phyloP scores from a whole-genome alignment of 2,113 vertebrate genomes.

The Tretioscincus oriximinensis region DNA sequence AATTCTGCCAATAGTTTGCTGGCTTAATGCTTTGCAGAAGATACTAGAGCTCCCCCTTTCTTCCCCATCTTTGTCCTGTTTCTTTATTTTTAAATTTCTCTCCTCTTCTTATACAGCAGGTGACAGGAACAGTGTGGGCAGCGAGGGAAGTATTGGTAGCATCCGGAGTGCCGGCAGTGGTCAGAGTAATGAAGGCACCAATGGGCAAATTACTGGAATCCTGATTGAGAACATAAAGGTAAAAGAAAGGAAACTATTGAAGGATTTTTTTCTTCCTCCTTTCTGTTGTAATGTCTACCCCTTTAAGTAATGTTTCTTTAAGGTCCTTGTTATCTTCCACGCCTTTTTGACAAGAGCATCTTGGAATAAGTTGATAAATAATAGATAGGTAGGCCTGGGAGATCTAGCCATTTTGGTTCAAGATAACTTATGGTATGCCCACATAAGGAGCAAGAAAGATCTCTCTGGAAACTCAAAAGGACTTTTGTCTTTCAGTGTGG shows the following conservation, averaged over 20 bases:
- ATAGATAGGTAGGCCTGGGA: too few relatives aligned
- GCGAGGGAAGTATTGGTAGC: conserved; percentile 89
- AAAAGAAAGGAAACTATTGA: conserved; percentile 14
- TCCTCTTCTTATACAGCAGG: conserved; percentile 72
- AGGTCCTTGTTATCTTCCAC: neutral
- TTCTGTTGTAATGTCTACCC: too few relatives aligned
- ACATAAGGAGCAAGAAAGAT: too few relatives aligned
- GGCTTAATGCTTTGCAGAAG: neutral
- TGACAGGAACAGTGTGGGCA: conserved; percentile 92
- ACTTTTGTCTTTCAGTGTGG: too few relatives aligned
- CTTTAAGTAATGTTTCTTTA: neutral
- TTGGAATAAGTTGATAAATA: neutral
- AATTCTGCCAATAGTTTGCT: too few relatives aligned
- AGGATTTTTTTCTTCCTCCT: too few relatives aligned
- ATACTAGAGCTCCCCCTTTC: neutral
- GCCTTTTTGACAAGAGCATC: too few relatives aligned
- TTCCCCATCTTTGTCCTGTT: neutral
- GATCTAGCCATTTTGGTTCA: too few relatives aligned
- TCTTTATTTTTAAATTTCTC: neutral
- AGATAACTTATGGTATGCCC: too few relatives aligned
- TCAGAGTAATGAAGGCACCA: conserved; percentile 89
- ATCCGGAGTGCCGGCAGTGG: conserved; percentile 92
- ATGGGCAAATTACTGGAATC: conserved; percentile 72
- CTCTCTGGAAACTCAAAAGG: too few relatives aligned
- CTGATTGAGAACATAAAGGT: conserved; percentile 78